Conservation (phyloP, 2,113 vertebrate species). For the Ochotona princeps region DNA sequence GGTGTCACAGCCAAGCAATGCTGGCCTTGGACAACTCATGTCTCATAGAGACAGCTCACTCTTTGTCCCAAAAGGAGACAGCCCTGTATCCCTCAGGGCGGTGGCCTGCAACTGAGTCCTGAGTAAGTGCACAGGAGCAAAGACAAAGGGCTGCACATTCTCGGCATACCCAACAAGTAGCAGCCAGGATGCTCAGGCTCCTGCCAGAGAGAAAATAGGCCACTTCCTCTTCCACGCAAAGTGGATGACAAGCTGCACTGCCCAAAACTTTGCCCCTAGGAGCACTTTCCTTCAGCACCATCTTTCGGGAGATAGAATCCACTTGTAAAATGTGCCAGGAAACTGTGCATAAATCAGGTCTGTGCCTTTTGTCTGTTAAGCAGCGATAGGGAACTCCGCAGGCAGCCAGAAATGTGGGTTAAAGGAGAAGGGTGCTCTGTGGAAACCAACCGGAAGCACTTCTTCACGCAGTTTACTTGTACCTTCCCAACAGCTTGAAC, state of each 20-base stretch:
- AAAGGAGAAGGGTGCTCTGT: conserved; percentile 1
- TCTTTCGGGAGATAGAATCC: conserved; percentile 11
- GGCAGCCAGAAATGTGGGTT: conserved; percentile 23
- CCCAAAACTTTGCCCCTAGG: conserved; percentile 6
- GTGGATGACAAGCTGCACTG: neutral
- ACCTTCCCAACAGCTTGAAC: conserved; percentile 10
- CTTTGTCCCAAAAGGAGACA: conserved; percentile 48
- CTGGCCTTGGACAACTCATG: conserved; percentile 4
- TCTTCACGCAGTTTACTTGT: neutral
- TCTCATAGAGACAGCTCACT: conserved; percentile 24
- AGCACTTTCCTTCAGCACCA: neutral
- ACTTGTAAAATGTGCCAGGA: neutral
- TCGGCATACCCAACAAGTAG: conserved; percentile 11
- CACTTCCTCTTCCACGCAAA: conserved; percentile 10
- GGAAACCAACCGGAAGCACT: neutral
- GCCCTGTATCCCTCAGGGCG: conserved; percentile 11
- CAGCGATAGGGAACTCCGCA: conserved; percentile 11
- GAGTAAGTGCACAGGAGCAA: conserved; percentile 16
- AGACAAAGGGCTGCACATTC: neutral
- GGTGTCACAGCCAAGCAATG: neutral
- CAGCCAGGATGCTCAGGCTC: neutral
- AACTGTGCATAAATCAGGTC: neutral
- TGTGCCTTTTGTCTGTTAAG: conserved; percentile 13
- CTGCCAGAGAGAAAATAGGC: conserved; percentile 23
- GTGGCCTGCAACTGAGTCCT: neutral